Evolutionary conservation across 2,888 invertebrate species (phyloP).

Genomic region (Tuta absoluta): DNA sequence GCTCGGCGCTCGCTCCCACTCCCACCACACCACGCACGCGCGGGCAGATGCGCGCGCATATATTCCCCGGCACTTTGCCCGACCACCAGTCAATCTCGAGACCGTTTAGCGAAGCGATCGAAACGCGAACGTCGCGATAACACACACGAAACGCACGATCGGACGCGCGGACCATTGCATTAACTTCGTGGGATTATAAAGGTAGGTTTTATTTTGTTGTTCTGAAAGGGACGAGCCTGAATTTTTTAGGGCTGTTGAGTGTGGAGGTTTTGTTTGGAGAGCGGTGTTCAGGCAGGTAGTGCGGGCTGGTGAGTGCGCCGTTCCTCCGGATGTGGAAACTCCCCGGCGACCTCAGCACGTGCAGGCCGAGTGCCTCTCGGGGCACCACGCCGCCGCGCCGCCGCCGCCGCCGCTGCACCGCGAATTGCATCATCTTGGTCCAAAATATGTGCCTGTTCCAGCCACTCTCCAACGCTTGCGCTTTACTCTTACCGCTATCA

Average conservation of each 20-base stretch:
- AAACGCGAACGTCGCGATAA: conserved; percentile 43
- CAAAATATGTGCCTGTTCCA: conserved; percentile 41
- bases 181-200: conserved; percentile 45
- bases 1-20: too few relatives aligned
- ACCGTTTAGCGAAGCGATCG: conserved; percentile 55
- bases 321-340: conserved; percentile 54
- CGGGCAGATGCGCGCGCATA: conserved; percentile 76
- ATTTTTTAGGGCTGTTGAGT: conserved; percentile 6
- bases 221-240: conserved; percentile 11
- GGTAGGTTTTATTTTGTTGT: conserved; percentile 45
- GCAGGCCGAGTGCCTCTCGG: conserved; percentile 49
- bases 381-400: conserved; percentile 38
- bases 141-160: conserved; percentile 41
- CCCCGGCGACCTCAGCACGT: conserved; percentile 54
- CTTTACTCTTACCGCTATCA: background rate
- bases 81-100: conserved; percentile 69
- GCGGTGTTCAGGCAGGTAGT: background rate
- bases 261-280: background rate
- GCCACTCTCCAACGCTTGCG: conserved; percentile 43
- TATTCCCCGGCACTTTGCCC: conserved; percentile 61
- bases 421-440: conserved; percentile 58
- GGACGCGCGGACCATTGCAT: conserved; percentile 47
- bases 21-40: conserved; percentile 60
- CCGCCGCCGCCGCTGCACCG: conserved; percentile 45
- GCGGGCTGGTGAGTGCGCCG: conserved; percentile 30